These are phyloP conservation scores for Mnemiopsis leidyi DNA, from an alignment of 37 sponge, comb jelly and placozoan species.

Conservation along the genomic window DNA sequence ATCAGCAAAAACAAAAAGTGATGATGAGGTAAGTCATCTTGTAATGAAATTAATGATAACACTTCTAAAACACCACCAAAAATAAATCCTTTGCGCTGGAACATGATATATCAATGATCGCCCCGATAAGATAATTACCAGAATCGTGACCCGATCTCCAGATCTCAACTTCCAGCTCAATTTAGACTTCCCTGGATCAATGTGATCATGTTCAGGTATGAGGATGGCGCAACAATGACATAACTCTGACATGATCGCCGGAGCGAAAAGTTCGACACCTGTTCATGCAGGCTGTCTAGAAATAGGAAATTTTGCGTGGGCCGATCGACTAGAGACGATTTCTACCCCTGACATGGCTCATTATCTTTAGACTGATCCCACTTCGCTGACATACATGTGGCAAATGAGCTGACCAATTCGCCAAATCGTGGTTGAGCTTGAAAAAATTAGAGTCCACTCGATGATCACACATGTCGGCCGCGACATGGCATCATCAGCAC, in stretches of 20 bases:
- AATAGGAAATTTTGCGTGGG: background rate
- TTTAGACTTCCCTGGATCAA: too few relatives aligned
- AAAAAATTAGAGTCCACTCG: background rate
- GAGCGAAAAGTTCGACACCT: background rate
- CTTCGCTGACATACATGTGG: background rate
- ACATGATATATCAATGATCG: too few relatives aligned
- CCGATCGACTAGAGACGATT: background rate
- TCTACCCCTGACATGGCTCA: too few relatives aligned
- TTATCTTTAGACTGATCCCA: background rate
- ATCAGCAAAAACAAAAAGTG: background rate
- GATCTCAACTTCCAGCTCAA: too few relatives aligned
- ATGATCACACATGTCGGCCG: background rate
- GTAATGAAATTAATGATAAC: too few relatives aligned
- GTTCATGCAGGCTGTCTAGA: background rate
- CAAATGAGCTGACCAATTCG: background rate
- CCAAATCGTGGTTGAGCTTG: background rate
- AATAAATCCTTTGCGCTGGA: too few relatives aligned
- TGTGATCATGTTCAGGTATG: background rate
- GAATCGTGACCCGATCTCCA: too few relatives aligned
- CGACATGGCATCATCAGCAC: background rate
- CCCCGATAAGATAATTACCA: too few relatives aligned
- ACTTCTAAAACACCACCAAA: too few relatives aligned
- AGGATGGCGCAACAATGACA: background rate
- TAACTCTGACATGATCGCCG: background rate
- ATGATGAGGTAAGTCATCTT: background rate